Percentiles rank a stretch among this genome's conserved stretches.
These are phyloP conservation scores for Neogobius melanostomus DNA, from an alignment of 2,113 vertebrate species.

Conservation along the genomic window DNA sequence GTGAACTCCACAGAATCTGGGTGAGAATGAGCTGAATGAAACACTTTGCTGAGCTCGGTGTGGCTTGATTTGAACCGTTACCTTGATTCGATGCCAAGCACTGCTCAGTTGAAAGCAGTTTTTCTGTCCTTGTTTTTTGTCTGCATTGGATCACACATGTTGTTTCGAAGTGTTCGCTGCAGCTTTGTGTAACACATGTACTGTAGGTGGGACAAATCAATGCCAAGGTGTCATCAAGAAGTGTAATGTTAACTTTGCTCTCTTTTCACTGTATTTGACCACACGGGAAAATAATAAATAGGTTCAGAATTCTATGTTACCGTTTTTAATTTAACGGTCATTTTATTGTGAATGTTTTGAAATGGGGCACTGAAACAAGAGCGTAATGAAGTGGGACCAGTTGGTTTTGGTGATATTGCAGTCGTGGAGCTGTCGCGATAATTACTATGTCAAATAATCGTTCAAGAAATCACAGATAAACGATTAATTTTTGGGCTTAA, in stretches of 20 bases:
- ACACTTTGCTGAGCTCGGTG: background rate
- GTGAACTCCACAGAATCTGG: background rate
- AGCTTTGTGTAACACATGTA: conserved; percentile 18
- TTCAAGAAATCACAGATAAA: too few species aligned
- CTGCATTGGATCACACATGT: conserved; percentile 17
- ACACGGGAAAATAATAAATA: too few species aligned
- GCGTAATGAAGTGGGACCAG: too few species aligned
- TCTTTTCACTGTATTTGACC: background rate
- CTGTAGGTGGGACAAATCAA: conserved; percentile 17
- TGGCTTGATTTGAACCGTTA: conserved; percentile 52
- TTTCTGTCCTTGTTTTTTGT: conserved; percentile 37
- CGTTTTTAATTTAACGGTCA: too few species aligned
- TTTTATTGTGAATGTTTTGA: too few species aligned
- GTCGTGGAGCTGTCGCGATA: too few species aligned
- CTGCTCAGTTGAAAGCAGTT: conserved; percentile 36
- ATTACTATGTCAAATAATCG: too few species aligned
- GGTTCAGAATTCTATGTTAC: too few species aligned
- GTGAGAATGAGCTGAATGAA: background rate
- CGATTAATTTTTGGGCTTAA: too few species aligned
- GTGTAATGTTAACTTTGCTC: background rate
- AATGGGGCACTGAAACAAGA: too few species aligned
- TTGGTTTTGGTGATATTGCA: too few species aligned
- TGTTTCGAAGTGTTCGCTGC: conserved; percentile 25
- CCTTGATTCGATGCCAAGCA: conserved; percentile 38
- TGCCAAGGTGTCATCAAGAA: conserved; percentile 15